phyloP scores from a whole-genome alignment of 2,888 invertebrate species.

The Hirtodrosophila confusa region DNA sequence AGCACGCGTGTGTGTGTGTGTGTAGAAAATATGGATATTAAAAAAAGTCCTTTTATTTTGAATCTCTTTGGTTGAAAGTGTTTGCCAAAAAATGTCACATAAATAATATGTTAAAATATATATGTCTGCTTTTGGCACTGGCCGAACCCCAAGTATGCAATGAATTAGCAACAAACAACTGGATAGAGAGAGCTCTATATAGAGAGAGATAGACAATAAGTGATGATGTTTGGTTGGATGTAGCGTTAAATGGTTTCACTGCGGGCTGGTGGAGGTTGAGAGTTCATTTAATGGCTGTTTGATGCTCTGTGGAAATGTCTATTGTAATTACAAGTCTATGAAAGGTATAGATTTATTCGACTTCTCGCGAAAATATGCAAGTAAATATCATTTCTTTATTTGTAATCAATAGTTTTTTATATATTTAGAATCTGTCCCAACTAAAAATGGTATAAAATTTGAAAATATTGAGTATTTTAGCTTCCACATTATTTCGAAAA shows the following conservation, averaged over 20 bases:
- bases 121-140: constrained; percentile 56
- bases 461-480: too few species aligned
- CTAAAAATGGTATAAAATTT: too few species aligned
- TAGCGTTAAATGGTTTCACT: constrained; percentile 10
- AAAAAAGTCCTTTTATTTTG: constrained; percentile 3
- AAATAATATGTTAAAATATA: constrained; percentile 67
- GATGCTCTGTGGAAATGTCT: constrained; percentile 5
- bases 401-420: too few species aligned
- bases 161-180: constrained; percentile 59
- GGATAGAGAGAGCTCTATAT: neutral
- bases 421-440: too few species aligned
- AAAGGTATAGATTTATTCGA: too few species aligned
- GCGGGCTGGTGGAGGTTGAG: constrained; percentile 4
- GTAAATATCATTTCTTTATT: too few species aligned
- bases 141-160: constrained; percentile 33
- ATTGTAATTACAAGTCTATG: neutral
- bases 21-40: constrained; percentile 11
- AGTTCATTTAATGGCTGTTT: constrained; percentile 24
- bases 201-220: neutral
- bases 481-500: too few species aligned
- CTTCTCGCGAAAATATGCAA: too few species aligned
- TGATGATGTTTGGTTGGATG: constrained; percentile 13
- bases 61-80: constrained; percentile 20
- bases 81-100: constrained; percentile 49
- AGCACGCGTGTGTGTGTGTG: neutral